phyloP scores from a whole-genome alignment of 2,113 vertebrate genomes.

The Aphelocoma coerulescens region DNA sequence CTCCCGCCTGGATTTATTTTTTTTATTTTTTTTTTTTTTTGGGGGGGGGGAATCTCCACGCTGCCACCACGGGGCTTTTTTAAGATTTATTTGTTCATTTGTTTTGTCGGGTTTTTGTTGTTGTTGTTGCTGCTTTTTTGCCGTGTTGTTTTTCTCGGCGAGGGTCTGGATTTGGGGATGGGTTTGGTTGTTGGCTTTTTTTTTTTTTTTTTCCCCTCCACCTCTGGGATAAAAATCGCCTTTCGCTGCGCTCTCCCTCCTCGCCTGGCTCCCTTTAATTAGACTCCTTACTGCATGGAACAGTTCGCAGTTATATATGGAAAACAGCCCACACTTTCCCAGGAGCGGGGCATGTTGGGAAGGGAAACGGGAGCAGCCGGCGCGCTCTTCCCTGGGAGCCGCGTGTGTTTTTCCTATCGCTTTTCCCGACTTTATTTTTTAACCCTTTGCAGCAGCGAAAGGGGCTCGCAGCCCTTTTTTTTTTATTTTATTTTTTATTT shows the following conservation, averaged over 20 bases:
- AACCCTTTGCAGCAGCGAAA: neutral
- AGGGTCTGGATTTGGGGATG: slow-evolving; percentile 11
- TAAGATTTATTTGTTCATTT: no score
- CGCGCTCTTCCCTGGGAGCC: slow-evolving; percentile 11
- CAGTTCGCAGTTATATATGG: slow-evolving; percentile 78
- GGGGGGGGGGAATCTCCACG: neutral
- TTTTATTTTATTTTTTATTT: no score
- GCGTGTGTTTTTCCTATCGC: slow-evolving; percentile 44
- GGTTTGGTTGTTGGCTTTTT: neutral
- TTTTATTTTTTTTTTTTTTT: neutral
- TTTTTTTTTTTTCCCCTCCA: neutral
- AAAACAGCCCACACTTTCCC: slow-evolving; percentile 73
- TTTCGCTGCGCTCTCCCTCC: slow-evolving; percentile 23
- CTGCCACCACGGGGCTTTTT: neutral
- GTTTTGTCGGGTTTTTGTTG: no score
- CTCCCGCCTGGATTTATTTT: neutral
- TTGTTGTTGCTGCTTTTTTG: no score
- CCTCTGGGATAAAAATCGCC: slow-evolving; percentile 1
- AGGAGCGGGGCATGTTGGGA: slow-evolving; percentile 61
- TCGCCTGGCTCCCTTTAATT: slow-evolving; percentile 68
- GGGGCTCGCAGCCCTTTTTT: no score
- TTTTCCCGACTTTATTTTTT: slow-evolving; percentile 15
- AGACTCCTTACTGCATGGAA: slow-evolving; percentile 74
- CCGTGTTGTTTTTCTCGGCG: neutral
- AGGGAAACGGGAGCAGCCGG: slow-evolving; percentile 37